Percentiles rank a stretch among this genome's conserved stretches.
These are phyloP conservation scores for Arizona elegans DNA, from an alignment of 2,113 vertebrate species.

Conservation along the genomic window DNA sequence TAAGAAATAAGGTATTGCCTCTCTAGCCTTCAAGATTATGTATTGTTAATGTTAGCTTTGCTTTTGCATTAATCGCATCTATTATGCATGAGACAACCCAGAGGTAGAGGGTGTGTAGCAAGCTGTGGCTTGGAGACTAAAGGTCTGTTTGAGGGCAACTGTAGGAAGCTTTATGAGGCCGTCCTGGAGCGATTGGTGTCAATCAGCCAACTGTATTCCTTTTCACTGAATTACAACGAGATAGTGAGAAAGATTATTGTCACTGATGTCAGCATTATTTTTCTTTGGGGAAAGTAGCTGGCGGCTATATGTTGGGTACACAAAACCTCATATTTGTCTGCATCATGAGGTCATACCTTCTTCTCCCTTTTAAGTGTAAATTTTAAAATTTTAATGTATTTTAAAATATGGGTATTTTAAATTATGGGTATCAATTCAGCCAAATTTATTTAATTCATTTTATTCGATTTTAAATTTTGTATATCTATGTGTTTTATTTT, in stretches of 20 bases:
- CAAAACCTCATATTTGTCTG: neutral
- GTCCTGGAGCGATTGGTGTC: slow-evolving; percentile 16
- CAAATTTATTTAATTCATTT: too few species aligned
- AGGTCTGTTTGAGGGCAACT: slow-evolving; percentile 21
- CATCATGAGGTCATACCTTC: neutral
- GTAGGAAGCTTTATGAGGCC: neutral
- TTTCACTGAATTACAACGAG: neutral
- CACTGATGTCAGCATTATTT: neutral
- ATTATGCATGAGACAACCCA: slow-evolving; percentile 49
- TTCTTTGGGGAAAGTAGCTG: neutral
- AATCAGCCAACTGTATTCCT: neutral
- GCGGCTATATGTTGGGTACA: neutral
- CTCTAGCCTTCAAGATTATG: slow-evolving; percentile 39
- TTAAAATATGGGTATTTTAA: too few species aligned
- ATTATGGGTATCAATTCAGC: too few species aligned
- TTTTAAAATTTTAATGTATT: too few species aligned
- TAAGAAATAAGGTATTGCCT: slow-evolving; percentile 49
- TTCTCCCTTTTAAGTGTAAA: too few species aligned
- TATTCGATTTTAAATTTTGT: too few species aligned
- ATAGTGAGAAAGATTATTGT: neutral
- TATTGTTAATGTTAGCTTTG: slow-evolving; percentile 51
- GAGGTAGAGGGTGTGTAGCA: slow-evolving; percentile 22
- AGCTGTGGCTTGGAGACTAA: slow-evolving; percentile 35
- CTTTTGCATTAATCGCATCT: slow-evolving; percentile 51
- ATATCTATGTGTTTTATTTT: too few species aligned